Base-by-base conservation (phyloP, 23 tunicate genomes). In the Clavelina lepadiformis region DNA sequence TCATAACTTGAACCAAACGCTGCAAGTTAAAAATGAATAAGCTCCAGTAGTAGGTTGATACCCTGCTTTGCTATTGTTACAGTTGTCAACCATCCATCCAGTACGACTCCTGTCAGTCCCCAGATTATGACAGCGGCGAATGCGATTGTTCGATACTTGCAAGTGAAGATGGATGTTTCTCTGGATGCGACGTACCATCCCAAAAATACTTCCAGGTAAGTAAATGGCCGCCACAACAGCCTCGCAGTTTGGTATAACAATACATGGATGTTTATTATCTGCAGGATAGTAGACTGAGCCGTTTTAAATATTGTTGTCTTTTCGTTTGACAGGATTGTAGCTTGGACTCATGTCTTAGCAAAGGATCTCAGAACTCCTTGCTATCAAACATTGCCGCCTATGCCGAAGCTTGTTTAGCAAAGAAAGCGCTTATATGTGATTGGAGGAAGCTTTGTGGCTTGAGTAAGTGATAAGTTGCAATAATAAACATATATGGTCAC, bases 91-190 rank as follows among this genome's bases (percentile, higher is more conserved):
- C 60, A 3, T 7, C 58, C 5, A 47, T 68, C 2, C 38, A 32
- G 30, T 68, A 68, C 32, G 73, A 68, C 31, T 30, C 37, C 6
- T 68, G 73, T 28, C 53, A 47, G 4, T 45, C 60, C 1, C 41
- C 55, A 50, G 30, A 32, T 13, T 47, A 44, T 22, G 73, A 68
- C 54, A 76, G 50, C 11, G 82, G 82, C 2, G 82, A 76, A 76
- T 76, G 82, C 26, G 31, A 27, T 35, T 76, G 82, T 33, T 3
- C n/a, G 21, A 65, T 66, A 7, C 31, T 76, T 6, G 53, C 46
- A 2, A 65, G 65, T 49, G 63, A 52, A 28, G 82, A 76, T 50
- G 73, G 61, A 3, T 76, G 82, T 60, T 76, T 76, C 64, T 50
- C 70, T 26, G 61, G 51, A 22, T 76, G 82, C 38, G 65, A 41